phyloP scores from a whole-genome alignment of 2,888 invertebrate genomes.

The Anagyrus pseudococci region DNA sequence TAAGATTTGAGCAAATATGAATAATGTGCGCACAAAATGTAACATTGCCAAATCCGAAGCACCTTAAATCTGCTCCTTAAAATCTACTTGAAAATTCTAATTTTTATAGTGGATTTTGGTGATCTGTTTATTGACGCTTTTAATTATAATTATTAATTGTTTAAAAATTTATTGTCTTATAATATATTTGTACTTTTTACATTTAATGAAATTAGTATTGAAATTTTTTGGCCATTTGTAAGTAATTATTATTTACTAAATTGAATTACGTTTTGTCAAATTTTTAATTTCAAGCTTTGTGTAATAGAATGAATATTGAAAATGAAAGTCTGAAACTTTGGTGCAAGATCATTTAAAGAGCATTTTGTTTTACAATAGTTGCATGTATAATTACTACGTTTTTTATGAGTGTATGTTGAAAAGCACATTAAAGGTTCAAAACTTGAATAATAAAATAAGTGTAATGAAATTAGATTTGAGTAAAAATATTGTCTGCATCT shows the following conservation, averaged over 20 bases:
- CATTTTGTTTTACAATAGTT: conserved; percentile 22
- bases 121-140: conserved; percentile 10
- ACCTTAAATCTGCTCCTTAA: conserved; percentile 34
- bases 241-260: too few relatives aligned
- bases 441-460: conserved; percentile 31
- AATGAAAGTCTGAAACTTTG: too few relatives aligned
- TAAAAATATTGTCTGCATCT: conserved; percentile 42
- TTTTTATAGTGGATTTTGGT: conserved; percentile 24
- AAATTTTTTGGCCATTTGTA: too few relatives aligned
- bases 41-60: conserved; percentile 34
- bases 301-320: conserved; percentile 26
- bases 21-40: conserved; percentile 36
- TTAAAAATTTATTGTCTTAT: conserved; percentile 24
- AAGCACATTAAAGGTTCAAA: conserved; percentile 24
- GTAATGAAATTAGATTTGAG: conserved; percentile 29
- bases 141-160: conserved; percentile 9
- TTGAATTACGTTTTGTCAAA: too few relatives aligned
- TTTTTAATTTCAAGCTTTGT: too few relatives aligned
- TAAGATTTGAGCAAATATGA: conserved; percentile 31
- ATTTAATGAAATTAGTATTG: too few relatives aligned
- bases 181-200: conserved; percentile 1
- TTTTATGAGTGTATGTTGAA: conserved; percentile 21
- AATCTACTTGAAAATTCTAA: conserved; percentile 33
- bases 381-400: conserved; percentile 15
- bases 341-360: too few relatives aligned